Percentiles rank a stretch among this genome's conserved stretches.
Evolutionary conservation across 2,797 vertebrate species (phyloP).

Genomic region (Centroberyx gerrardi): DNA sequence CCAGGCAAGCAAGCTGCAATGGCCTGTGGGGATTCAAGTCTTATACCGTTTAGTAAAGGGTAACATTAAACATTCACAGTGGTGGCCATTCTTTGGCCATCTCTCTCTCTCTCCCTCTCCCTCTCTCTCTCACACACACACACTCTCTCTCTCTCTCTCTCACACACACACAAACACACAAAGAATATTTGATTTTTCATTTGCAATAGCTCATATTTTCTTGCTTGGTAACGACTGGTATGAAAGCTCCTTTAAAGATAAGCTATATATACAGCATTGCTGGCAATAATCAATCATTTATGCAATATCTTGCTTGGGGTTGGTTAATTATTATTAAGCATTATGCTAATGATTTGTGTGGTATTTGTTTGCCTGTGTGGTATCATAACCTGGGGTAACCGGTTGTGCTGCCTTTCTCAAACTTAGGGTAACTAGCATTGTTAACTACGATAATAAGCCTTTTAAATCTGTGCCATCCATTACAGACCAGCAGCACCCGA

Average conservation of each 20-base stretch:
- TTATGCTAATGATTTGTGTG: conserved; percentile 44
- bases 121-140: not conserved
- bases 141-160: not conserved
- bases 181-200: not conserved
- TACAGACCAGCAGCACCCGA: not conserved
- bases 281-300: conserved; percentile 56
- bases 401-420: conserved; percentile 55
- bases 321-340: conserved; percentile 52
- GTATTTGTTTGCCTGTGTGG: conserved; percentile 16
- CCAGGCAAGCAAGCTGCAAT: not conserved
- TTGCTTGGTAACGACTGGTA: not conserved
- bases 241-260: not conserved
- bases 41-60: conserved; percentile 8
- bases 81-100: too few relatives aligned
- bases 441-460: conserved; percentile 53
- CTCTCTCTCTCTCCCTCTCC: too few relatives aligned
- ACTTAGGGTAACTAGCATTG: conserved; percentile 43
- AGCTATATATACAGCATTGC: not conserved
- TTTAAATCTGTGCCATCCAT: conserved; percentile 23
- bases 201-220: not conserved
- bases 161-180: not conserved
- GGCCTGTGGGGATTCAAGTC: not conserved
- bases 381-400: conserved; percentile 44
- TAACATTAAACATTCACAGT: conserved; percentile 1
- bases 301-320: conserved; percentile 47